Evolutionary conservation across 2,113 vertebrate genomes (phyloP), one percentile per base, ranked within the genome.

Genomic region (Trogon melanurus): DNA sequence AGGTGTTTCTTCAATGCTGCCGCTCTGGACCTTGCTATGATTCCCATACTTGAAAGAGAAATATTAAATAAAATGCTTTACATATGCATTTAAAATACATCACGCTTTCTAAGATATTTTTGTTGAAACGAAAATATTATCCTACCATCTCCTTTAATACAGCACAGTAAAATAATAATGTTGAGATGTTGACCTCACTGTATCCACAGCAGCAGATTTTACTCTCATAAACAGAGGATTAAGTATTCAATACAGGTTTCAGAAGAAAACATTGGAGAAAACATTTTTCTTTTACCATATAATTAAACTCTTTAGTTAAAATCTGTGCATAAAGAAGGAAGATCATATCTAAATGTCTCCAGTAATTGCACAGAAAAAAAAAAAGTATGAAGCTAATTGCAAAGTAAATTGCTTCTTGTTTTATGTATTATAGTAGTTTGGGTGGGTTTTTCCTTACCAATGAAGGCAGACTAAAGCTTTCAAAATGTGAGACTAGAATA

Each of bases 201-300:
- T 98, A 97, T 96, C 97, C 96, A 96, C 96, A 95, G 96, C 87
- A 98, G 98, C 96, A 87, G 79, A 91, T 89, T 95, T 76, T 92
- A 76, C 88, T 94, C 62, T 88, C 71, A 93, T 91, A 95, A 96
- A 96, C 47, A 92, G 13, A 66, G 47, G 69, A 94, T 93, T 92
- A 93, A 92, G 27, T 72, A 92, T 94, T 92, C 78, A 81, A 8
- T 88, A 50, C 54, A 88, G 89, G 82, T 85, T 97, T 95, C 76
- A 97, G 75, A 91, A 87, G 90, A 85, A 94, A 88, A 25, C 62
- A 92, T 70, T 30, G 34, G 61, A 85, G 85, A 95, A 88, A 95
- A 88, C 56, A 76, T 85, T 85, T 89, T 94, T 96, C 29, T 97
- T 78, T 89, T 76, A 65, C 65, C 54, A 81, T 38, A 54, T 91